phyloP scores from a whole-genome alignment of 1,140 invertebrate species.

The Bicyclus anynana region DNA sequence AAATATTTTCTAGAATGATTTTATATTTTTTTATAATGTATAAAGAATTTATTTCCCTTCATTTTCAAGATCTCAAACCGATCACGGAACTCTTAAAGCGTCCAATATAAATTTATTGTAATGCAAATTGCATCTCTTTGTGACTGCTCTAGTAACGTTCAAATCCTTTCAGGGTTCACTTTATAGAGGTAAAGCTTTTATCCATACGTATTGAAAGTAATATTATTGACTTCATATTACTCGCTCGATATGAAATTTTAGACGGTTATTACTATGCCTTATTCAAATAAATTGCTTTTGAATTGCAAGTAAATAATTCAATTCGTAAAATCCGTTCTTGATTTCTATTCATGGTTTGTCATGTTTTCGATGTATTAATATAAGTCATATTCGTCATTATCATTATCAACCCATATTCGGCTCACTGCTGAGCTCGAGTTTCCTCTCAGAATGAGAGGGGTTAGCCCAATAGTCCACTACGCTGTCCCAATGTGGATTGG shows the following conservation, averaged over 20 bases:
- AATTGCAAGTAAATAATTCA: not conserved
- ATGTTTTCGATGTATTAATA: too few relatives aligned
- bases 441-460: too few relatives aligned
- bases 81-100: slow-evolving; percentile 41
- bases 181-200: slow-evolving; percentile 30
- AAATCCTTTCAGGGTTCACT: slow-evolving; percentile 53
- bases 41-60: slow-evolving; percentile 35
- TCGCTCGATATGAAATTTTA: not conserved
- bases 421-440: too few relatives aligned
- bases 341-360: too few relatives aligned
- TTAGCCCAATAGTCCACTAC: too few relatives aligned
- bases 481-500: too few relatives aligned
- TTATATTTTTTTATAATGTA: not conserved
- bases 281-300: not conserved
- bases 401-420: too few relatives aligned
- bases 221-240: slow-evolving; percentile 12
- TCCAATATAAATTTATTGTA: slow-evolving; percentile 70
- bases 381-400: too few relatives aligned
- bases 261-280: not conserved
- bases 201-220: slow-evolving; percentile 13
- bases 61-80: slow-evolving; percentile 48
- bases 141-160: slow-evolving; percentile 46
- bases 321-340: too few relatives aligned
- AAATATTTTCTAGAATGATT: slow-evolving; percentile 1
- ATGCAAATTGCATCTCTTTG: slow-evolving; percentile 71